A percentile compares a stretch with the other conserved stretches of the same genome.
These are phyloP conservation scores for Ochotona curzoniae DNA, from an alignment of 2,113 vertebrate genomes.

Conservation along the genomic window DNA sequence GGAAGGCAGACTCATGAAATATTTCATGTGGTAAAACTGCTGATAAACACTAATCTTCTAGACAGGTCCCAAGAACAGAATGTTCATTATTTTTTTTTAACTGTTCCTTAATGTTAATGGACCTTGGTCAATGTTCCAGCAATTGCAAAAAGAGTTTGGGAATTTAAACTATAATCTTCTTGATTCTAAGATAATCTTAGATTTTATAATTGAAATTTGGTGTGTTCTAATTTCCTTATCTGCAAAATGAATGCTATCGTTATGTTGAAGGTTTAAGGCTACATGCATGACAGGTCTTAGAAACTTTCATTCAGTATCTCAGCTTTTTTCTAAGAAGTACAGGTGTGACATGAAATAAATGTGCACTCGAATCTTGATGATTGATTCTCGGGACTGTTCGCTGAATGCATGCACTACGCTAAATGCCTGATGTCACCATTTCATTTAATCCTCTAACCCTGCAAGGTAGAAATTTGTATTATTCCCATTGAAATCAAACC, in stretches of 20 bases:
- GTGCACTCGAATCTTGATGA: accelerated
- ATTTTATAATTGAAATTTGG: neutral
- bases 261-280: neutral
- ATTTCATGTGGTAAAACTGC: neutral
- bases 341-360: neutral
- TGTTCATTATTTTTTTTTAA: slow-evolving; percentile 29
- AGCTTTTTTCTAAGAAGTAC: neutral
- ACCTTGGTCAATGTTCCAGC: neutral
- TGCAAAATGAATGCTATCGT: neutral
- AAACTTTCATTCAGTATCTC: neutral
- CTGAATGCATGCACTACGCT: accelerated
- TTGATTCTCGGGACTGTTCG: neutral
- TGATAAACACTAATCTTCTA: slow-evolving; percentile 51
- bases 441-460: neutral
- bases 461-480: too few relatives aligned
- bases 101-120: neutral
- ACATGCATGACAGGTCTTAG: neutral
- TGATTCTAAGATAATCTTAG: neutral
- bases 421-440: neutral
- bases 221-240: neutral
- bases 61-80: slow-evolving; percentile 5
- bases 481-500: neutral
- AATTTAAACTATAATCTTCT: neutral
- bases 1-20: slow-evolving; percentile 52
- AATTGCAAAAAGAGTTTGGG: neutral